Conservation (phyloP, 2,888 invertebrate genomes). For the Ametastegia equiseti region DNA sequence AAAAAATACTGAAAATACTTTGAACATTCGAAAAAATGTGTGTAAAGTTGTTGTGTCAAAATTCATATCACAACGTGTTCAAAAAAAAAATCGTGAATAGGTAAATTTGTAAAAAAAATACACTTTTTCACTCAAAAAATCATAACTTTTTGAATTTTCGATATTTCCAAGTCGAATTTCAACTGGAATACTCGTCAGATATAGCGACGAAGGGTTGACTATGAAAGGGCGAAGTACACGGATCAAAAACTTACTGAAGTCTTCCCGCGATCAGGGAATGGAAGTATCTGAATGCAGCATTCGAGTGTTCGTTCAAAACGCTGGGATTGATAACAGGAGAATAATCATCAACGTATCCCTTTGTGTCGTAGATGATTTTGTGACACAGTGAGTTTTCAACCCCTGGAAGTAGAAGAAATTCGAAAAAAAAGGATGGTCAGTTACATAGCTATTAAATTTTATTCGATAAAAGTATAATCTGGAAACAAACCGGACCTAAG, state of each 20-base stretch:
- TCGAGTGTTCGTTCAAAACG: constrained; percentile 84
- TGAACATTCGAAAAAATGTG: neutral
- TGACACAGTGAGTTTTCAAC: constrained; percentile 81
- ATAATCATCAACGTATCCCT: constrained; percentile 83
- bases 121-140: too few species aligned
- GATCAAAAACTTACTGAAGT: constrained; percentile 81
- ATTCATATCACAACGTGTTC: too few species aligned
- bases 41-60: too few species aligned
- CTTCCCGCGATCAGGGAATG: constrained; percentile 84
- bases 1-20: too few species aligned
- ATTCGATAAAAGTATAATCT: neutral
- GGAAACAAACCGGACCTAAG: constrained; percentile 78
- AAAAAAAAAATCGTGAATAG: too few species aligned
- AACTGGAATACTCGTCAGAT: too few species aligned
- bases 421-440: neutral
- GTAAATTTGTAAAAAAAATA: too few species aligned
- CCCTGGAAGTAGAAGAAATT: constrained; percentile 71
- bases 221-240: too few species aligned
- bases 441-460: neutral
- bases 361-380: constrained; percentile 80
- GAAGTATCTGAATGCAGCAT: constrained; percentile 86
- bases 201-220: too few species aligned
- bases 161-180: too few species aligned
- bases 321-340: constrained; percentile 82
- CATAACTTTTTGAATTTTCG: too few species aligned